Percentiles rank a stretch among this genome's conserved stretches.
These are phyloP conservation scores for Peucedramus taeniatus DNA, from an alignment of 2,113 vertebrate species.

Conservation along the genomic window DNA sequence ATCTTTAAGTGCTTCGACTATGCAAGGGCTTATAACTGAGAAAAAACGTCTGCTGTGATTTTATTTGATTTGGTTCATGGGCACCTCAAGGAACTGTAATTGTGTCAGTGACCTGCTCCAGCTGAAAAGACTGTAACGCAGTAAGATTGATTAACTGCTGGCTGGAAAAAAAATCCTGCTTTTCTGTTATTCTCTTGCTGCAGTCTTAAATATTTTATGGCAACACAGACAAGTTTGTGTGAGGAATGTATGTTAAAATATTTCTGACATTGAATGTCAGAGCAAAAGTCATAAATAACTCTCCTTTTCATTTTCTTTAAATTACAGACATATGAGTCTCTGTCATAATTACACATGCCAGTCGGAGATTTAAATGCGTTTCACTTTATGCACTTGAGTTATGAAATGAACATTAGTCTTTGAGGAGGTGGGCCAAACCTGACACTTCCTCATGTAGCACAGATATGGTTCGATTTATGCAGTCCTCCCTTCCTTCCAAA, in stretches of 20 bases:
- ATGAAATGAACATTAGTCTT: constrained; percentile 61
- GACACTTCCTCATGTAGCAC: constrained; percentile 33
- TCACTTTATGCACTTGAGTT: constrained; percentile 66
- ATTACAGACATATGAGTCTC: constrained; percentile 59
- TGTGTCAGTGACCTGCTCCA: constrained; percentile 54
- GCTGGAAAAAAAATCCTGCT: constrained; percentile 8
- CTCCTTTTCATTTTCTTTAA: constrained; percentile 69
- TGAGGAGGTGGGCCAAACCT: constrained; percentile 49
- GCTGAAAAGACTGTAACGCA: constrained; percentile 42
- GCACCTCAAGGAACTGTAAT: constrained; percentile 46
- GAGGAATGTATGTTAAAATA: constrained; percentile 55
- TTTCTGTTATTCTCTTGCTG: constrained; percentile 54
- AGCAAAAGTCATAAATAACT: constrained; percentile 61
- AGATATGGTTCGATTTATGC: constrained; percentile 68
- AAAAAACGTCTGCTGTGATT: constrained; percentile 34
- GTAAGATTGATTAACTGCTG: constrained; percentile 58
- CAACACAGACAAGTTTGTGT: constrained; percentile 37
- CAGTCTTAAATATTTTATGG: constrained; percentile 55
- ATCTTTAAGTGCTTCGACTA: neutral
- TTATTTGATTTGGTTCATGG: constrained; percentile 49
- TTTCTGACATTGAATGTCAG: constrained; percentile 45
- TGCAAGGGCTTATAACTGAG: neutral
- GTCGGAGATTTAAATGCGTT: constrained; percentile 67
- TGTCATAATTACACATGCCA: constrained; percentile 66
- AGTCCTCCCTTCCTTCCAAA: constrained; percentile 62